Base-by-base conservation (phyloP, 2,113 vertebrate genomes). In the Lucifuga dentata region DNA sequence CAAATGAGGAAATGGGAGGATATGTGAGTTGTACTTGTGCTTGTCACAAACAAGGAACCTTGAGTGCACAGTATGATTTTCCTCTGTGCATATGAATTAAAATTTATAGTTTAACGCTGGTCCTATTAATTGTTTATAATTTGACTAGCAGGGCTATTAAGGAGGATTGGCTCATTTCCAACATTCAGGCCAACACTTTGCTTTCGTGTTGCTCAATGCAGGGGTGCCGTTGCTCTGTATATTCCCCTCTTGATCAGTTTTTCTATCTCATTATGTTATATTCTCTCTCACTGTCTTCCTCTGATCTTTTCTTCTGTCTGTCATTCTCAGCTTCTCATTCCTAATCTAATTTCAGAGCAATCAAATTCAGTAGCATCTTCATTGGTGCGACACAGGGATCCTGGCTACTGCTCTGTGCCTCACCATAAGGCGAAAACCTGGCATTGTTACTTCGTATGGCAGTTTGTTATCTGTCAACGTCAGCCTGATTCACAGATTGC, bases 311-410 rank as follows among this genome's bases (percentile, higher is more conserved):
- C 17, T 16, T 35, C 20, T 36, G 11, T 53, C 33, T 63, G 43
- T 26, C 26, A 7, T 11, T 45, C 35, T 62, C 15, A 38, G 3
- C 32, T 5, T 45, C 8, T 21, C 24, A 19, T 35, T 56, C 35
- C 44, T 12, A 6, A 7, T 57, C 26, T 62, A 21, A 35, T 55
- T 61, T 56, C 23, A 23, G 11, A 23, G 59, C 38, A 51, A 52
- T 78, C 68, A 57, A 68, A 73, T 73, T 66, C 45, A 72, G 43
- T 45, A 43, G 16, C 45, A n/a, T 49, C 44, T 56, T 63, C 52
- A 48, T 52, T 74, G 65, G 16, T 48, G 33, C 15, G 26, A 46
- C 24, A 44, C 29, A 16, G 17, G 36, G 59, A 78, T 20, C 36
- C 24, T 51, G 8, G 41, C 17, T 2, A 23, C 6, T 64, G 19